Base-by-base conservation (phyloP, 2,797 vertebrate species). In the Psittacula derbiana region DNA sequence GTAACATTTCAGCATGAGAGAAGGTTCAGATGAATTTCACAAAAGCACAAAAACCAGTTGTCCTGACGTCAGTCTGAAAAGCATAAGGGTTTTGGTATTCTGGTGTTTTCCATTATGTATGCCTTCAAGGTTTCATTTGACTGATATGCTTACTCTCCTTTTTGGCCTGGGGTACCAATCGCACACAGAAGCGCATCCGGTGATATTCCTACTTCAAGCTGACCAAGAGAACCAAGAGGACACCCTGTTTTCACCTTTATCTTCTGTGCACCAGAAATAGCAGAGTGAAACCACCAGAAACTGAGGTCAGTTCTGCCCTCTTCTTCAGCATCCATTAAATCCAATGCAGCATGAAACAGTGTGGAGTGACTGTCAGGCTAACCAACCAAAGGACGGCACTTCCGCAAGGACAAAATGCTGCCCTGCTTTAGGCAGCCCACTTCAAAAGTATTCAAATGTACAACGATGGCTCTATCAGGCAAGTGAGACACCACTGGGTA, bases 261-360 rank as follows among this genome's bases (percentile, higher is more conserved):
- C 83, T 16, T 55, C 53, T 27, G 33, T 1, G 1, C 3, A 2
- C 23, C 64, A 73, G 55, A 52, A 90, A 75, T 0, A 6, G 30
- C 69, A 67, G 36, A 58, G 24, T 18, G 30, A 92, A 94, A 89
- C 12, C 44, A 40, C 10, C 47, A 90, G 41, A 17, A 43, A 49
- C 2, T 38, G 25, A 86, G 52, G 73, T 17, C 44, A 64, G 33
- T 18, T 83, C 50, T 83, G 36, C 28, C 31, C 47, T 67, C 27
- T 62, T 75, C 28, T 83, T 67, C 0, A 0, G 60, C 0, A 0
- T 64, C 16, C 57, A 30, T 3, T 23, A 69, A 80, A 86, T 21
- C 76, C 31, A 74, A 12, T 0, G 16, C 61, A 71, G 46, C 70
- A 47, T 38, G 47, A 67, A 91, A 80, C 10, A 23, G 31, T 28